Conservation (phyloP, 1,140 invertebrate species). For the Orchesella cincta region DNA sequence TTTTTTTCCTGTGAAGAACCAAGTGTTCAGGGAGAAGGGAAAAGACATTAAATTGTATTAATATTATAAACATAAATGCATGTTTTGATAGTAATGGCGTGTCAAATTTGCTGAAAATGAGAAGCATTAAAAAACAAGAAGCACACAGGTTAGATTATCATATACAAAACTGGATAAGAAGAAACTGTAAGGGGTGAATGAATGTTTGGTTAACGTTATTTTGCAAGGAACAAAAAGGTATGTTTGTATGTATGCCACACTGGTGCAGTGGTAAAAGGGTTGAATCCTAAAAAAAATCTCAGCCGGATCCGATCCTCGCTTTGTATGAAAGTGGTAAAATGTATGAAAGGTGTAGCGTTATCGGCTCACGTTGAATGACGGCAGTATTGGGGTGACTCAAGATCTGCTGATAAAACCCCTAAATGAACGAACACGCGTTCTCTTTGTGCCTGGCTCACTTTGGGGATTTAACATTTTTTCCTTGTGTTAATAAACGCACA, state of each 20-base stretch:
- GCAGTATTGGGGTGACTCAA: neutral
- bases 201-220: too few relatives aligned
- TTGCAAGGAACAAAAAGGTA: too few relatives aligned
- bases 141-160: too few relatives aligned
- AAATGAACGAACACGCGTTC: neutral
- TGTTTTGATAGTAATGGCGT: constrained; percentile 1
- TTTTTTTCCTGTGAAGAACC: too few relatives aligned
- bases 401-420: neutral
- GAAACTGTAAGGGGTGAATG: too few relatives aligned
- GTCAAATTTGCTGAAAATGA: constrained; percentile 8
- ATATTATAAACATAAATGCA: constrained; percentile 7
- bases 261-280: constrained; percentile 3
- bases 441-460: too few relatives aligned
- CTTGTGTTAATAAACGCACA: neutral
- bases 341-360: constrained; percentile 22
- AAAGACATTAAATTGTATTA: constrained; percentile 8
- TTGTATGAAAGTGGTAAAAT: neutral
- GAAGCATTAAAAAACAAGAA: too few relatives aligned
- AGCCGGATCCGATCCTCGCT: neutral
- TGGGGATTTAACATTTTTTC: too few relatives aligned
- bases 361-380: neutral
- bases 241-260: too few relatives aligned
- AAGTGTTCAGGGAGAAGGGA: neutral
- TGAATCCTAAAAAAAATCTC: neutral
- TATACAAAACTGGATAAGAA: too few relatives aligned